Base-by-base conservation (phyloP, 2,888 invertebrate species). In the Cataglyphis livida region DNA sequence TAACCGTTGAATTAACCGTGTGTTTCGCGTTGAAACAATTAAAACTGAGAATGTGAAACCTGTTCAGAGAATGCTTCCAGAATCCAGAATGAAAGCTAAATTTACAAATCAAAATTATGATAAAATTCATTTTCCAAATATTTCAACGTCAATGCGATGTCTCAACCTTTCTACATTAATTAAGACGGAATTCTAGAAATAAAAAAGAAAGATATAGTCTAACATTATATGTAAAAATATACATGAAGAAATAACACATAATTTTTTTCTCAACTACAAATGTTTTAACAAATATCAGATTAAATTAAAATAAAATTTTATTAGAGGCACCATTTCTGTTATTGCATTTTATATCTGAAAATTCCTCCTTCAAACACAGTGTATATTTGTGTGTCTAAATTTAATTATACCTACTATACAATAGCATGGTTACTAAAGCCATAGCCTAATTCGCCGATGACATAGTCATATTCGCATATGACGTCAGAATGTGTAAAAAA, bases 391-490 rank as follows among this genome's bases (percentile, higher is more conserved):
- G 18, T 51, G 18, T 18, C 15, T 28, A 51, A 51, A n/a, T 5
- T 68, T 48, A 4, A 44, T 28, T 25, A 18, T n/a, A 12, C 5
- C 48, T 18, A 21, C 21, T 41, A 41, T 62, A 64, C 1, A 48
- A 28, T 28, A 48, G 9, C 25, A 57, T 21, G n/a, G 21, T 57
- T 15, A 32, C 2, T 78, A 21, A 10, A 38, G 12, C 4, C 18
- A 25, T 28, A 70, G 25, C 57, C 32, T 48, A 82, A 82, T 79
- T 81, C 73, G 75, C 74, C 79, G 70, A 76, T 79, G 75, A 86
- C 82, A 74, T 57, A 15, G 73, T 32, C n/a, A n/a, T n/a, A n/a
- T n/a, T n/a, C n/a, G n/a, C n/a, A n/a, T 68, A 32, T 68, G 65
- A 84, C 70, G 76, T 81, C 68, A 68, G 7, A 25, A 61, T 65